Percentiles rank a stretch among this genome's conserved stretches.
phyloP scores from a whole-genome alignment of 1,140 invertebrate genomes.

The Zaprionus taronus region DNA sequence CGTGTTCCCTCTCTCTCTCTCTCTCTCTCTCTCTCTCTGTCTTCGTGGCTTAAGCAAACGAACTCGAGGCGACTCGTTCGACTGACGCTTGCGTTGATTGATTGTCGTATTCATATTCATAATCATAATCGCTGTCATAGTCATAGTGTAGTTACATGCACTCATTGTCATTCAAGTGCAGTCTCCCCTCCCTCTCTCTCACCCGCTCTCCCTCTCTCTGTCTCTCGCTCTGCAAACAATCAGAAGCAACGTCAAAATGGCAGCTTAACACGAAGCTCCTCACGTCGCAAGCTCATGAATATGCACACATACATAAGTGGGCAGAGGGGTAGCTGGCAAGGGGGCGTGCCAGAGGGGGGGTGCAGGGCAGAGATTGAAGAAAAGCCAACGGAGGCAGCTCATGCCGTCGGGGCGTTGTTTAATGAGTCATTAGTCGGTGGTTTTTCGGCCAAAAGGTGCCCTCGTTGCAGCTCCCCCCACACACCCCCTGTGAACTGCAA shows the following conservation, averaged over 20 bases:
- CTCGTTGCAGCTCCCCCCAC: slow-evolving; percentile 31
- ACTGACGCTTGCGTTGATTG: slow-evolving; percentile 66
- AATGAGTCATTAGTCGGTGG: slow-evolving; percentile 74
- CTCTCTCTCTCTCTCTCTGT: neutral
- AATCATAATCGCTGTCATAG: slow-evolving; percentile 45
- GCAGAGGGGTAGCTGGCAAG: neutral
- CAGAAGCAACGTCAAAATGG: slow-evolving; percentile 74
- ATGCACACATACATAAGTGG: slow-evolving; percentile 53
- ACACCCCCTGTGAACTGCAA: neutral
- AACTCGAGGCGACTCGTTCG: slow-evolving; percentile 36
- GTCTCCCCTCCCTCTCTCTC: neutral
- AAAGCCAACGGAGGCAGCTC: slow-evolving; percentile 26
- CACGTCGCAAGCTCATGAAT: slow-evolving; percentile 69
- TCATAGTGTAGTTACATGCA: slow-evolving; percentile 31
- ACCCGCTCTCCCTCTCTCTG: neutral
- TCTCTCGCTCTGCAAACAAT: slow-evolving; percentile 58
- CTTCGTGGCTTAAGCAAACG: slow-evolving; percentile 37
- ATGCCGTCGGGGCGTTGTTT: slow-evolving; percentile 67
- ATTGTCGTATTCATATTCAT: slow-evolving; percentile 63
- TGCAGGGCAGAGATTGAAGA: neutral
- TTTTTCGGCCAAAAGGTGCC: slow-evolving; percentile 38
- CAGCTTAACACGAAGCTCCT: slow-evolving; percentile 76
- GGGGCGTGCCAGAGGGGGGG: no score
- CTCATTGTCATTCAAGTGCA: slow-evolving; percentile 59
- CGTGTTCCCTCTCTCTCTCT: neutral